Conservation (phyloP, 2,888 invertebrate species). For the Protophormia terraenovae region DNA sequence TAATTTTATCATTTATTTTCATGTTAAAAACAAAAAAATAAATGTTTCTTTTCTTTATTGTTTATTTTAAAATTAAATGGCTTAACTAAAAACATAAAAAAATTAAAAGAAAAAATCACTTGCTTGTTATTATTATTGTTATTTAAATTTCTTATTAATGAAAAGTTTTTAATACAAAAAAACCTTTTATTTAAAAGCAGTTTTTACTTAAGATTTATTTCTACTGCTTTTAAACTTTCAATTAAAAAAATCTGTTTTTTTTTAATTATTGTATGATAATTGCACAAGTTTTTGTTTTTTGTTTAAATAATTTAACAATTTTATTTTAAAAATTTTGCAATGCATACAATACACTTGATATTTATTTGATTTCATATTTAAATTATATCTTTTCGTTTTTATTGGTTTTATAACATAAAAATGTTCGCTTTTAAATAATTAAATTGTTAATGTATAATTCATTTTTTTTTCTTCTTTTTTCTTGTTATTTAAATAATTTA, state of each 20-base stretch:
- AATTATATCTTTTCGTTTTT: constrained; percentile 10
- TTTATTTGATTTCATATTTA: neutral
- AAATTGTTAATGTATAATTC: neutral
- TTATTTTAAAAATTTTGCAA: neutral
- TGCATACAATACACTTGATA: neutral
- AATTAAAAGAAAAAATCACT: constrained; percentile 61
- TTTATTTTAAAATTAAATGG: constrained; percentile 57
- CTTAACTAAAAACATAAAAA: constrained; percentile 52
- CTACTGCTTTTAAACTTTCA: no score
- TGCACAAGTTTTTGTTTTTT: no score
- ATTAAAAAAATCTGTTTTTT: no score
- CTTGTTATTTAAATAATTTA: constrained; percentile 20
- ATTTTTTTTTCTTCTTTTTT: neutral
- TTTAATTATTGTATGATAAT: constrained; percentile 34
- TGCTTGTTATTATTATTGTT: constrained; percentile 25
- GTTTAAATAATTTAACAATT: constrained; percentile 2
- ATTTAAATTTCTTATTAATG: constrained; percentile 12
- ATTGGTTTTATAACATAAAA: neutral
- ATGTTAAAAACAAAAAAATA: constrained; percentile 30
- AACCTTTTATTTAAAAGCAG: no score
- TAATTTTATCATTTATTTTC: constrained; percentile 41
- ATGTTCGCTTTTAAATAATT: constrained; percentile 6
- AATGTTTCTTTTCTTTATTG: constrained; percentile 35
- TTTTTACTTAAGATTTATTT: no score
- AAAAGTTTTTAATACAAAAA: no score